Percentiles rank a stretch among this genome's conserved stretches.
phyloP scores from a whole-genome alignment of 2,888 invertebrate genomes.

The Phrixothrix hirtus region DNA sequence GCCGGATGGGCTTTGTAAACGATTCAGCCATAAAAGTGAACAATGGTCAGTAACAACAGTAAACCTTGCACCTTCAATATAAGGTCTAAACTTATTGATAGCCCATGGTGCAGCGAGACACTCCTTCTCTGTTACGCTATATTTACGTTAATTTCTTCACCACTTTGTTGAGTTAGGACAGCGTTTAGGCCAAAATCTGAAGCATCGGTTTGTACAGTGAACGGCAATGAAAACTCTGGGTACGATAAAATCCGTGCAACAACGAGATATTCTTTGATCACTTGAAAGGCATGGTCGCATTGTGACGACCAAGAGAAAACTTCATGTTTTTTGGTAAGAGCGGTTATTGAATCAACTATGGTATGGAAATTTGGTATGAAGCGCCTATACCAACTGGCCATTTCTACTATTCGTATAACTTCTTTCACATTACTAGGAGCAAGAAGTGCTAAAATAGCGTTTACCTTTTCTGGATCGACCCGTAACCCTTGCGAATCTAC shows the following conservation, averaged over 20 bases:
- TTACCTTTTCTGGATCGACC: not conserved
- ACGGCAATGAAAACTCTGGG: conserved; percentile 17
- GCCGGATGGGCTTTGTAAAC: no score
- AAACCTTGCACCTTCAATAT: no score
- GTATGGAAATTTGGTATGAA: conserved; percentile 26
- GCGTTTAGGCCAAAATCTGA: conserved; percentile 4
- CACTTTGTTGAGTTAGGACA: not conserved
- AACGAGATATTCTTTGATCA: conserved; percentile 19
- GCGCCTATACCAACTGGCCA: conserved; percentile 27
- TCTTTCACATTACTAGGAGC: conserved; percentile 27
- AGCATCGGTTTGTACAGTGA: conserved; percentile 16
- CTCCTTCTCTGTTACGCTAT: no score
- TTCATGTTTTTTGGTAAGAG: conserved; percentile 21
- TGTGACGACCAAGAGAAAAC: conserved; percentile 12
- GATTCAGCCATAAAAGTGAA: no score
- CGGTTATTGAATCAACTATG: conserved; percentile 16
- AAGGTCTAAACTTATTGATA: no score
- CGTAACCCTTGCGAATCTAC: not conserved
- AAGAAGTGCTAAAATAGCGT: no score
- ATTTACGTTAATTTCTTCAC: conserved; percentile 7
- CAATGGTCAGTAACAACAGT: no score
- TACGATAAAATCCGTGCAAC: conserved; percentile 13
- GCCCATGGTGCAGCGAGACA: no score
- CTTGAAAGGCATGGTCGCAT: conserved; percentile 8
- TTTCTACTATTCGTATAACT: conserved; percentile 28